Evolutionary conservation across 2,113 vertebrate genomes (phyloP).

Genomic region (Holacanthus passer): DNA sequence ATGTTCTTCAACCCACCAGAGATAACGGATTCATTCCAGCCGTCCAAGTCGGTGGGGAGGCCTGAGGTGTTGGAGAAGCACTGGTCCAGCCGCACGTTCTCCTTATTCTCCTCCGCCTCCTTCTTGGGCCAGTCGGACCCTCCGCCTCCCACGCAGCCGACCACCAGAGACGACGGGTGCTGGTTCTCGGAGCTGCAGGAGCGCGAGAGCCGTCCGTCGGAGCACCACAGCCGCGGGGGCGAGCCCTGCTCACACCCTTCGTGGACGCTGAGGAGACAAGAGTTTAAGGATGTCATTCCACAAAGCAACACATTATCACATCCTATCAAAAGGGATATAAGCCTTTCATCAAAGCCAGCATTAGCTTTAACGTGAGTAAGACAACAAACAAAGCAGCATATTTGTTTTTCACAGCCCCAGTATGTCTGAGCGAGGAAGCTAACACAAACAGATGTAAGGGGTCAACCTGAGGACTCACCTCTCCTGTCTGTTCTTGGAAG

Average conservation of each 20-base stretch:
- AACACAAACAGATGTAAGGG: neutral
- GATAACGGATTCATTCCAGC: conserved; percentile 93
- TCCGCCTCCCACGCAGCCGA: conserved; percentile 58
- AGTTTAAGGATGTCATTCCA: neutral
- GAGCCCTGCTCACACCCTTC: conserved; percentile 88
- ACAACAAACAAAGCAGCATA: neutral
- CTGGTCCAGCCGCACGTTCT: conserved; percentile 92
- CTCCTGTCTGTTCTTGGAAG: conserved; percentile 96
- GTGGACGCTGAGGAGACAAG: conserved; percentile 85
- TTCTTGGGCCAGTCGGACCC: conserved; percentile 82
- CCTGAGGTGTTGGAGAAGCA: conserved; percentile 89
- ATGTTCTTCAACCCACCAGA: conserved; percentile 86
- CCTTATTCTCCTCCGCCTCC: conserved; percentile 97
- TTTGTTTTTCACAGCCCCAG: neutral
- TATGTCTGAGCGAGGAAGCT: neutral
- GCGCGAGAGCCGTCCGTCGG: conserved; percentile 88
- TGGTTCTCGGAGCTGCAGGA: conserved; percentile 90
- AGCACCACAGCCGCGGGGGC: conserved; percentile 88
- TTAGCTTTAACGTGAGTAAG: neutral
- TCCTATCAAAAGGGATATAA: neutral
- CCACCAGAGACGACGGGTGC: conserved; percentile 48
- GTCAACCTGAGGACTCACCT: conserved; percentile 83
- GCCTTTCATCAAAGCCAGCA: neutral
- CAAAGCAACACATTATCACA: neutral
- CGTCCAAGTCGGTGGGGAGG: conserved; percentile 88